Conservation (phyloP, 2,113 vertebrate genomes). For the Eidolon helvum region DNA sequence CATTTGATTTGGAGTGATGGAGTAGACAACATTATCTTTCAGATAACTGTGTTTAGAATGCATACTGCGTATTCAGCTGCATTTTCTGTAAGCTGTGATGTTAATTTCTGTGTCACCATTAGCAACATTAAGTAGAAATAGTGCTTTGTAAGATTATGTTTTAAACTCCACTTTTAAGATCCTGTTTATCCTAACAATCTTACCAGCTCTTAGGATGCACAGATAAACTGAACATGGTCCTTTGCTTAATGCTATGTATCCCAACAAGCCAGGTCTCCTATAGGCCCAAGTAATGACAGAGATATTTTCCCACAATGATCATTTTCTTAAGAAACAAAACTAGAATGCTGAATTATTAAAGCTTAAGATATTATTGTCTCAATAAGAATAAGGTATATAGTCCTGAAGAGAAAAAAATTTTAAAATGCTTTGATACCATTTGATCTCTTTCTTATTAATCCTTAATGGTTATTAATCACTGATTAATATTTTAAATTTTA, state of each 20-base stretch:
- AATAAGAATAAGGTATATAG: background rate
- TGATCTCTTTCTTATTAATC: background rate
- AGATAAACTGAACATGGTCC: background rate
- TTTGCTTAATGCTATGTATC: background rate
- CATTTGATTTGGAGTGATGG: constrained; percentile 37
- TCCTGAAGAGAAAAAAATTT: background rate
- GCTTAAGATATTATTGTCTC: background rate
- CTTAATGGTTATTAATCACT: background rate
- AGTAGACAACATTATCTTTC: constrained; percentile 11
- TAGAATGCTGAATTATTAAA: background rate
- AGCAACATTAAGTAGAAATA: background rate
- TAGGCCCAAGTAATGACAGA: background rate
- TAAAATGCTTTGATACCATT: background rate
- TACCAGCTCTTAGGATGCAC: background rate
- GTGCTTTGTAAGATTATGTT: background rate
- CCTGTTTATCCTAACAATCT: background rate
- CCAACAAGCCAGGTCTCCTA: background rate
- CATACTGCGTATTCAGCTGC: background rate
- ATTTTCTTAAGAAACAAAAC: background rate
- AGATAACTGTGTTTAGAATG: constrained; percentile 15
- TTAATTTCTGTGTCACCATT: constrained; percentile 34
- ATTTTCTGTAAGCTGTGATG: background rate
- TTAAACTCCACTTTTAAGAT: background rate
- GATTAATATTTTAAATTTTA: background rate
- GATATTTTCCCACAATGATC: background rate